Conservation (phyloP, 1,140 invertebrate species). For the Bicyclus anynana region DNA sequence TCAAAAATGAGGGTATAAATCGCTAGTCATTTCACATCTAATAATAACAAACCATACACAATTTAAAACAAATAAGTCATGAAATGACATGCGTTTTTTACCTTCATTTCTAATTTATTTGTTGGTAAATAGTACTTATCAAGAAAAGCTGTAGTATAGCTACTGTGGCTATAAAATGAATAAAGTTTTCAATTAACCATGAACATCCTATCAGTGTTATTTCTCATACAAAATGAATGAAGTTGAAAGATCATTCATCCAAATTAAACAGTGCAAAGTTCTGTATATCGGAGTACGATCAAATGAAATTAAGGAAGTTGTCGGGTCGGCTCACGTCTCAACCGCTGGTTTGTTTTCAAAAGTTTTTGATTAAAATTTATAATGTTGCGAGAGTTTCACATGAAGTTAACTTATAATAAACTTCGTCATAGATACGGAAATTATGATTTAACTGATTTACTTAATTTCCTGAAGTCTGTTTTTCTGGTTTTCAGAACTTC, state of each 20-base stretch:
- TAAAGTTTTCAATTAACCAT: neutral
- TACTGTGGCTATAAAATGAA: too few relatives aligned
- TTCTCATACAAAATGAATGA: neutral
- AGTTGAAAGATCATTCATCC: conserved; percentile 3
- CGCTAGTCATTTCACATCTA: too few relatives aligned
- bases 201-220: neutral
- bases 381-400: neutral
- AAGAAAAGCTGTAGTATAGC: too few relatives aligned
- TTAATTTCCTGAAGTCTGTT: neutral
- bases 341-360: conserved; percentile 5
- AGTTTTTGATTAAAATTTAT: conserved; percentile 17
- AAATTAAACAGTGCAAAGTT: conserved; percentile 8
- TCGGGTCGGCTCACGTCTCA: neutral
- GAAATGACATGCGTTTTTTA: too few relatives aligned
- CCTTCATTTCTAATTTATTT: too few relatives aligned
- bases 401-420: neutral
- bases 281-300: neutral
- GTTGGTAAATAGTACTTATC: too few relatives aligned
- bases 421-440: neutral
- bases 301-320: neutral
- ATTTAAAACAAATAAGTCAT: too few relatives aligned
- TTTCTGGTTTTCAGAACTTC: too few relatives aligned
- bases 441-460: neutral
- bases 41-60: too few relatives aligned
- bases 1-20: too few relatives aligned